Conservation (phyloP, 2,113 vertebrate genomes). For the Geococcyx californianus region DNA sequence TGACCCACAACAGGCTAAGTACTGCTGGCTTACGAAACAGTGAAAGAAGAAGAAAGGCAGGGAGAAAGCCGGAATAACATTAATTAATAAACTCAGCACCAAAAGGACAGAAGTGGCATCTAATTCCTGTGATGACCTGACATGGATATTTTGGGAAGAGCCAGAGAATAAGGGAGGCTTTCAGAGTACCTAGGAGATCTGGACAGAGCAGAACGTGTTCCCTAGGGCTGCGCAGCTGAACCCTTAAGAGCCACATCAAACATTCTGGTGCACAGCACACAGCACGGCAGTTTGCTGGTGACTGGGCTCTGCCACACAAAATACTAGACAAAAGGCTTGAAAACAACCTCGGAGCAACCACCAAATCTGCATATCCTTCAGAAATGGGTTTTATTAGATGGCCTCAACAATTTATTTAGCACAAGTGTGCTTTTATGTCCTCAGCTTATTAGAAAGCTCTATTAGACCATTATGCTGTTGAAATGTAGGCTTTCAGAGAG, state of each 20-base stretch:
- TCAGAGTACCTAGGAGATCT: not conserved
- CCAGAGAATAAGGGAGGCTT: not conserved
- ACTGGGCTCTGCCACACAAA: slow-evolving; percentile 10
- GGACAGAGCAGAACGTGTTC: not conserved
- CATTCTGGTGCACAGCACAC: not conserved
- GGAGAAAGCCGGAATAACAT: not conserved
- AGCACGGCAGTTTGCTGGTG: not conserved
- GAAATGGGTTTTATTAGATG: not conserved
- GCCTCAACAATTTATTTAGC: not conserved
- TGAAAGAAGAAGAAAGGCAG: not conserved
- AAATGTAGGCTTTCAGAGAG: not conserved
- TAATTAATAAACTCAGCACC: not conserved
- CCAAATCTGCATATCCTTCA: not conserved
- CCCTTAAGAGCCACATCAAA: slow-evolving; percentile 12
- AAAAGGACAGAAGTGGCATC: not conserved
- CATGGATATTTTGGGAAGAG: not conserved
- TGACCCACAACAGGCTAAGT: slow-evolving; percentile 5
- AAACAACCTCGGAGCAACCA: not conserved
- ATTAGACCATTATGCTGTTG: not conserved
- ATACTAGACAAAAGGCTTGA: not conserved
- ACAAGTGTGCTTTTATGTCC: not conserved
- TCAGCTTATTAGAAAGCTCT: not conserved
- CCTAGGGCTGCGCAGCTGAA: not conserved
- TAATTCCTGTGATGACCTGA: not conserved
- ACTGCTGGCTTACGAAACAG: not conserved